Evolutionary conservation across 2,797 vertebrate genomes (phyloP), one percentile per base, ranked within the genome.

Genomic region (Helicolenus hilgendorfi): DNA sequence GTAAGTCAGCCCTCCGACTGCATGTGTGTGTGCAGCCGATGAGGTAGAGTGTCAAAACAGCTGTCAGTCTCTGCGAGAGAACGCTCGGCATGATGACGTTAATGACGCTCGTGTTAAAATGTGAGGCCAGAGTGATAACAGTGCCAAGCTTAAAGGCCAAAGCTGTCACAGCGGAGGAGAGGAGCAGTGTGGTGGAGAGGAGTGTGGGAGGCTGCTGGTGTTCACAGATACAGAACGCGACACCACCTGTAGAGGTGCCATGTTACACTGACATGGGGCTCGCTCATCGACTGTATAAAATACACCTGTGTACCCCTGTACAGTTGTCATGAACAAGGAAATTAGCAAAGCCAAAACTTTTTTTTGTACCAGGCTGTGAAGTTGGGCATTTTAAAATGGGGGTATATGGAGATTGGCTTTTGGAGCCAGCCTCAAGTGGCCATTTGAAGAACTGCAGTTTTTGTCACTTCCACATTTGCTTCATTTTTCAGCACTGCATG

Each of bases 121-220:
- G 82, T 76, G 87, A 89, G 78, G 87, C 90, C 63, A 14, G 36
- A 81, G 82, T 92, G 85, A 94, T 91, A 90, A 90, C 85, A 38
- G 63, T 35, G 79, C 69, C 29, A 49, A 81, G 77, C 77, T 92
- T 76, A 96, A 97, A 97, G 96, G 96, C 93, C 94, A 96, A 83
- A 92, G 89, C 90, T 94, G 96, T 95, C 95, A 90, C 55, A 67
- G 89, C 76, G 79, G 45, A 78, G 53, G 59, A 41, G 79, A 88
- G 2, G 49, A 55, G 45, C 64, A 33, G 45, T 20, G 26, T 10
- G 67, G 74, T 13, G 75, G 70, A 59, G 62, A 70, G 58, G 60
- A 62, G 70, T 24, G 69, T 20, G 56, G 15, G 41, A 62, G 36
- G 35, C 56, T 72, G 83, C 45, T 8, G 27, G 59, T 69, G 65